Evolutionary conservation across 2,888 invertebrate species (phyloP).

Genomic region (Panopea generosa): DNA sequence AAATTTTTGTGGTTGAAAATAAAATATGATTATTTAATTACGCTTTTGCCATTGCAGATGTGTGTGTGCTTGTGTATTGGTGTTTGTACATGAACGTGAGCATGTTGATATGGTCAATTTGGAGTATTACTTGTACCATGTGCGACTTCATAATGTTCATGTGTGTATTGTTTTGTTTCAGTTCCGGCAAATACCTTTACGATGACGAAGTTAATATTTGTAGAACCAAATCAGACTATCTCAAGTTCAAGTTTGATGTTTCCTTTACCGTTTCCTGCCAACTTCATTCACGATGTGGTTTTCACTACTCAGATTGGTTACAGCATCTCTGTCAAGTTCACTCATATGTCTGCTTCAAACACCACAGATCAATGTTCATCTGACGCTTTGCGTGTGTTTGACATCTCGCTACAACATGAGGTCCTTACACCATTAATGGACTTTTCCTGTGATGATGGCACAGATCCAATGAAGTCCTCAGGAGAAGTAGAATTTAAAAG

Average conservation of each 20-base stretch:
- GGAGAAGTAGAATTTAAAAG: conserved; percentile 5
- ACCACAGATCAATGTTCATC: not conserved
- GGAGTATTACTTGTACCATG: too few species aligned
- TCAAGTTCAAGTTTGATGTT: conserved; percentile 28
- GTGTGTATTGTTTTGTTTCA: conserved; percentile 16
- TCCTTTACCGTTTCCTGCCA: conserved; percentile 15
- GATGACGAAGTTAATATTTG: not conserved
- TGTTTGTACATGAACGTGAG: too few species aligned
- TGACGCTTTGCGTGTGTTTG: conserved; percentile 23
- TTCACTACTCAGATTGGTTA: conserved; percentile 41
- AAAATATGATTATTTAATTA: too few species aligned
- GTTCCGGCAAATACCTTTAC: conserved; percentile 5
- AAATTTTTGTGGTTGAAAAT: too few species aligned
- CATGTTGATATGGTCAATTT: too few species aligned
- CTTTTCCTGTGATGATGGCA: conserved; percentile 12
- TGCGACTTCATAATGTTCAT: not conserved
- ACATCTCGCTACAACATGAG: conserved; percentile 26
- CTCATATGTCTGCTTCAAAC: not conserved
- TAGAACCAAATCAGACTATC: conserved; percentile 18
- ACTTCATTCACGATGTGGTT: conserved; percentile 13
- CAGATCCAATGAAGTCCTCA: not conserved
- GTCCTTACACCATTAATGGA: not conserved
- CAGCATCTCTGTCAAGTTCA: conserved; percentile 16
- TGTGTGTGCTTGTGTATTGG: too few species aligned
- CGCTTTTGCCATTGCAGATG: too few species aligned